Base-by-base conservation (phyloP, 2,113 vertebrate genomes). In the Oreochromis spilurus region DNA sequence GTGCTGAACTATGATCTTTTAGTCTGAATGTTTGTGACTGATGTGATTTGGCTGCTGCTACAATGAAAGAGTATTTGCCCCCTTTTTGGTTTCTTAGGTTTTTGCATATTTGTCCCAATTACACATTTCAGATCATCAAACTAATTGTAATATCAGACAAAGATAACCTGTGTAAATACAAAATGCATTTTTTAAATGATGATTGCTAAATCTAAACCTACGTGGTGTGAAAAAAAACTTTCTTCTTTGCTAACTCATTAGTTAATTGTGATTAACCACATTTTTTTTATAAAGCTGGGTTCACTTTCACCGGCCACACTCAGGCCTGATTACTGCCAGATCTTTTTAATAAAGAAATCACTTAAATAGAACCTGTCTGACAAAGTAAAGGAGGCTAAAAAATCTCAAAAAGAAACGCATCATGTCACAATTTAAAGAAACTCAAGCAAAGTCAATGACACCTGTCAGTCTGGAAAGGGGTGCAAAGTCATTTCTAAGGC, bases 391-490 rank as follows among this genome's bases (percentile, higher is more conserved):
- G 13, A 26, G 0, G 21, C 0, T 72, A 48, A 72, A 72, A 26
- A 10, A 48, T 45, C 5, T 48, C 21, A 72, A 48, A 72, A 45
- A 48, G 14, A 0, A 72, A 26, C 0, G 0, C 5, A 72, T 45
- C 40, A 45, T 29, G 67, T 43, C 38, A 26, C 21, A 43, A 26
- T 43, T 26, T 45, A 2, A 72, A 72, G 14, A 72, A 72, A 45
- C 67, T 26, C 13, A 45, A 45, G 21, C 38, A 4, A 72, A 72
- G 21, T 72, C 38, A 2, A 16, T 72, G 67, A 45, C 8, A 45
- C 21, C 5, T 72, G 13, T 72, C 36, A 24, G 62, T 67, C 1
- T 67, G n/a, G 62, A 24, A 24, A 0, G 0, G n/a, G 62, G 6
- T 67, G 14, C 7, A 67, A 40, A 67, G 62, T 40, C 7, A 67